Conservation (phyloP, 2,888 invertebrate species). For the Vanessa cardui region DNA sequence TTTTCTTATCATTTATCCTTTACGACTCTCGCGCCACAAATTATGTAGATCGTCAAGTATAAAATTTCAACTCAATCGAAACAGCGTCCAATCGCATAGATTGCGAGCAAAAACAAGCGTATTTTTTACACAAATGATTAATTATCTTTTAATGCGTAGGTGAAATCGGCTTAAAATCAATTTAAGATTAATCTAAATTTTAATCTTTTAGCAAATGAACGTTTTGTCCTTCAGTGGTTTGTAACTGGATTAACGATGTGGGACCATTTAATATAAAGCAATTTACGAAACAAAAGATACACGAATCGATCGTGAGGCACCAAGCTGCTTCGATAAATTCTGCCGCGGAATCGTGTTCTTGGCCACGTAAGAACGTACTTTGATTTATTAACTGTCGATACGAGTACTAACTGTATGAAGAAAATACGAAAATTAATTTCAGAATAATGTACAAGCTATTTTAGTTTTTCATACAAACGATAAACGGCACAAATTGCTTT, state of each 20-base stretch:
- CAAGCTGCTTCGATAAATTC: slow-evolving; percentile 79
- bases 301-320: slow-evolving; percentile 71
- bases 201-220: slow-evolving; percentile 16
- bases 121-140: neutral
- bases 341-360: slow-evolving; percentile 74
- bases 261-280: slow-evolving; percentile 53
- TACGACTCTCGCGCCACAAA: no score
- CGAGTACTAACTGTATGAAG: slow-evolving; percentile 41
- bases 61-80: no score
- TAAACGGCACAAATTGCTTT: slow-evolving; percentile 17
- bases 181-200: slow-evolving; percentile 4
- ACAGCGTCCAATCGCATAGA: no score
- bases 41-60: no score
- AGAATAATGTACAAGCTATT: slow-evolving; percentile 34
- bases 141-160: neutral
- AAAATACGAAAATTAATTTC: slow-evolving; percentile 39
- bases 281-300: slow-evolving; percentile 68
- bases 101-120: neutral
- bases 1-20: no score
- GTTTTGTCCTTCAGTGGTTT: slow-evolving; percentile 31
- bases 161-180: slow-evolving; percentile 9
- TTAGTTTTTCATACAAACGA: slow-evolving; percentile 8
- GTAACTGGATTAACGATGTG: slow-evolving; percentile 65
- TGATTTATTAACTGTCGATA: slow-evolving; percentile 71
- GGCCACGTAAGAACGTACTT: slow-evolving; percentile 50